phyloP scores from a whole-genome alignment of 2,888 invertebrate genomes.

The Xestia c-nigrum region DNA sequence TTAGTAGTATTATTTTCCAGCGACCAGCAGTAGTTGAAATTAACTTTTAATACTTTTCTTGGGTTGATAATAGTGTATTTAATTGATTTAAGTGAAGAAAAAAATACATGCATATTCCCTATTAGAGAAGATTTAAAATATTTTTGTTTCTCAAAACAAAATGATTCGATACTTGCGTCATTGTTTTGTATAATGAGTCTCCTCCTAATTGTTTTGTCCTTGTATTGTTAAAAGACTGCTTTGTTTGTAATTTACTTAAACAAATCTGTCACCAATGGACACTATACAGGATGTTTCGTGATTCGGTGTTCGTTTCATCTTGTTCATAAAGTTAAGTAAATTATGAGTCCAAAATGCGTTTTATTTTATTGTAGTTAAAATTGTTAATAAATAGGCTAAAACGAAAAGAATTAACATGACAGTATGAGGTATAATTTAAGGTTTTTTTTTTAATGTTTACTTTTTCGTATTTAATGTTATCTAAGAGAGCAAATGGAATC shows the following conservation, averaged over 20 bases:
- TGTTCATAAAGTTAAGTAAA: not conserved
- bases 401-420: not conserved
- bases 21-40: too few relatives aligned
- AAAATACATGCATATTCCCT: too few relatives aligned
- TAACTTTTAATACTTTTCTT: too few relatives aligned
- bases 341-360: not conserved
- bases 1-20: too few relatives aligned
- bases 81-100: too few relatives aligned
- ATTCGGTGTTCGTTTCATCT: too few relatives aligned
- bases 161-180: not conserved
- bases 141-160: not conserved
- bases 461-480: not conserved
- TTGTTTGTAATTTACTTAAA: not conserved
- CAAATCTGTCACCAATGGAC: not conserved
- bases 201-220: not conserved
- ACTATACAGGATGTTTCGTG: not conserved
- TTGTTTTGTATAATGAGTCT: slow-evolving; percentile 1
- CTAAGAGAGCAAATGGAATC: not conserved
- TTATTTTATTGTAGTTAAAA: not conserved
- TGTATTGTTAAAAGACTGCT: not conserved
- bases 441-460: slow-evolving; percentile 1
- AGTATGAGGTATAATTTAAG: not conserved
- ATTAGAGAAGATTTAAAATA: too few relatives aligned
- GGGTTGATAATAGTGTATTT: too few relatives aligned
- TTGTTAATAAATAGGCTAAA: not conserved